A percentile compares a stretch with the other conserved stretches of the same genome.
These are phyloP conservation scores for Dicyrtomina minuta DNA, from an alignment of 2,888 invertebrate species.

Conservation along the genomic window DNA sequence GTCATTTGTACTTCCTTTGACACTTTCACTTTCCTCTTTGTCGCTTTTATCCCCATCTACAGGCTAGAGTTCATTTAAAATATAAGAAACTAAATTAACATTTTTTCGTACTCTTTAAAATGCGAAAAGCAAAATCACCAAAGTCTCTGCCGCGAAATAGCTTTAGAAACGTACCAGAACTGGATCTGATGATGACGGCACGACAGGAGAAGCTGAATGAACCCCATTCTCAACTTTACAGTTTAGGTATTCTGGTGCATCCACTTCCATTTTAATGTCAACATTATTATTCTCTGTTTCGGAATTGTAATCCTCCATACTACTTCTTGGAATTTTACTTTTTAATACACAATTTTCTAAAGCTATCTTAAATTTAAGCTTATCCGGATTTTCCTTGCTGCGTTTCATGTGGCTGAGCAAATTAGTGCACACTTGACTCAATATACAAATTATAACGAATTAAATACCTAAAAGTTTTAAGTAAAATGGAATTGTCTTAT, in stretches of 20 bases:
- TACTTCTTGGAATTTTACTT: too few relatives aligned
- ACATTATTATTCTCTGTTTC: conserved; percentile 42
- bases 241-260: conserved; percentile 36
- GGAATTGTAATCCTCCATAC: conserved; percentile 29
- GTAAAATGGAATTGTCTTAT: too few relatives aligned
- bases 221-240: conserved; percentile 41
- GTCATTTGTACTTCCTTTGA: conserved; percentile 12
- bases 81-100: not conserved
- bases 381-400: too few relatives aligned
- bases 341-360: too few relatives aligned
- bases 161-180: too few relatives aligned
- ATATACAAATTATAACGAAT: too few relatives aligned
- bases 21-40: conserved; percentile 12
- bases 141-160: too few relatives aligned
- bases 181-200: conserved; percentile 2
- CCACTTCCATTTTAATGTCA: conserved; percentile 44
- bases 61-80: not conserved
- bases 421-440: too few relatives aligned
- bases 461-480: too few relatives aligned
- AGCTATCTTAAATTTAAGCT: too few relatives aligned
- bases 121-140: not conserved
- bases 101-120: not conserved
- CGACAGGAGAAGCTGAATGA: conserved; percentile 8
- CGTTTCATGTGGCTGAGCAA: too few relatives aligned
- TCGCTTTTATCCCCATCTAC: conserved; percentile 10